Percentiles rank a stretch among this genome's conserved stretches.
Evolutionary conservation across 2,797 vertebrate species (phyloP).

Genomic region (Scolopax rusticola): DNA sequence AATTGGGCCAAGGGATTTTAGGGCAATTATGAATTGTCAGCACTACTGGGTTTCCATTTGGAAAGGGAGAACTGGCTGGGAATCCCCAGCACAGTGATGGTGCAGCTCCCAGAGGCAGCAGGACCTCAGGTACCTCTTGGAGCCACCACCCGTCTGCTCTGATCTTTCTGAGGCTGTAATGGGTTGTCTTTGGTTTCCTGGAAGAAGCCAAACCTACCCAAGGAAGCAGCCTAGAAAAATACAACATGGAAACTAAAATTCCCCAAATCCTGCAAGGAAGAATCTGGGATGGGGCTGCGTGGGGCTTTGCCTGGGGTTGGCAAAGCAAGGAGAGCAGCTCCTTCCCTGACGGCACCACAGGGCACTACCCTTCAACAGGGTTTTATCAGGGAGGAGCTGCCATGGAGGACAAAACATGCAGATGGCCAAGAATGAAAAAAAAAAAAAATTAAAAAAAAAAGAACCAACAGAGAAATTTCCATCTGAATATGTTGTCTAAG

Average conservation of each 20-base stretch:
- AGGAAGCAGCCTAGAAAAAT: neutral
- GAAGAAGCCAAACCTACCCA: neutral
- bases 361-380: neutral
- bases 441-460: neutral
- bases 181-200: neutral
- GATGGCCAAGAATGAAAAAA: neutral
- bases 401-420: neutral
- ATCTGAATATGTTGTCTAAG: constrained; percentile 42
- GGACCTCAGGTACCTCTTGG: neutral
- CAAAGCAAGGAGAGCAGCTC: neutral
- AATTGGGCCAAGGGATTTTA: constrained; percentile 59
- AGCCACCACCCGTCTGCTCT: neutral
- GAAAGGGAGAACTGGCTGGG: neutral
- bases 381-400: constrained; percentile 24
- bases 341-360: neutral
- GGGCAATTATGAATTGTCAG: constrained; percentile 35
- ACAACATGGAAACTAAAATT: neutral
- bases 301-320: neutral
- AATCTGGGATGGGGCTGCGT: neutral
- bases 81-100: neutral
- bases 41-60: neutral
- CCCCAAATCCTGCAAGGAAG: neutral
- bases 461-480: constrained; percentile 41
- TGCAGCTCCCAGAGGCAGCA: neutral
- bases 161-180: neutral